Percentiles rank a stretch among this genome's conserved stretches.
Evolutionary conservation across 2,888 invertebrate genomes (phyloP).

Genomic region (Cactoblastis cactorum): DNA sequence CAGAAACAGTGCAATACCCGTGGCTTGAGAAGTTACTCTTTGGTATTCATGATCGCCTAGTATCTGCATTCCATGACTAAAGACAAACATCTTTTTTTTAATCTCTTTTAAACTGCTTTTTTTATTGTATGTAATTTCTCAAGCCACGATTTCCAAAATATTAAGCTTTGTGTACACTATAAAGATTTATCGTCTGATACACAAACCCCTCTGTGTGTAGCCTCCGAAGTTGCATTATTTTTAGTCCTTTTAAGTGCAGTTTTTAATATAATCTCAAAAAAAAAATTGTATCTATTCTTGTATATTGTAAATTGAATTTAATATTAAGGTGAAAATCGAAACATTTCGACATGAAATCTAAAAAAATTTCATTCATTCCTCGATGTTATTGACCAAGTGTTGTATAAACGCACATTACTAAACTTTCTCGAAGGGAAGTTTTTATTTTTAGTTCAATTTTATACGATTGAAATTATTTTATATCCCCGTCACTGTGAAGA

Average conservation of each 20-base stretch:
- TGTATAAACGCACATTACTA: constrained; percentile 56
- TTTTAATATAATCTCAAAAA: constrained; percentile 57
- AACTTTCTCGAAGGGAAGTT: constrained; percentile 33
- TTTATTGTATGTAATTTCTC: constrained; percentile 17
- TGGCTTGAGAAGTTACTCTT: constrained; percentile 38
- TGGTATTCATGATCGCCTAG: constrained; percentile 7
- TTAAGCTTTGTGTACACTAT: constrained; percentile 12
- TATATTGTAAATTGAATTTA: constrained; percentile 64
- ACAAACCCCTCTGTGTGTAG: constrained; percentile 26
- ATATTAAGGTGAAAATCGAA: constrained; percentile 29
- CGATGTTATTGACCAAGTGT: constrained; percentile 29
- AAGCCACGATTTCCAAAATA: constrained; percentile 32
- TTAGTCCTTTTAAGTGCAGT: constrained; percentile 38
- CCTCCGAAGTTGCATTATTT: constrained; percentile 38
- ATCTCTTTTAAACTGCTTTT: background rate
- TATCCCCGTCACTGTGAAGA: constrained; percentile 48
- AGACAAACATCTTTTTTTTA: background rate
- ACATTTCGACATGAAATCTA: constrained; percentile 31
- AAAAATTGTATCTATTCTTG: constrained; percentile 63
- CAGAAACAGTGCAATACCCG: constrained; percentile 29
- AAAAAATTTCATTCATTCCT: constrained; percentile 42
- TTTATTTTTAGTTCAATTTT: constrained; percentile 41
- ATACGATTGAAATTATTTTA: constrained; percentile 44
- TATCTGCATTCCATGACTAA: constrained; percentile 12
- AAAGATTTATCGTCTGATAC: constrained; percentile 16